Conservation (phyloP, 1,140 invertebrate genomes). For the Drosophila jambulina region DNA sequence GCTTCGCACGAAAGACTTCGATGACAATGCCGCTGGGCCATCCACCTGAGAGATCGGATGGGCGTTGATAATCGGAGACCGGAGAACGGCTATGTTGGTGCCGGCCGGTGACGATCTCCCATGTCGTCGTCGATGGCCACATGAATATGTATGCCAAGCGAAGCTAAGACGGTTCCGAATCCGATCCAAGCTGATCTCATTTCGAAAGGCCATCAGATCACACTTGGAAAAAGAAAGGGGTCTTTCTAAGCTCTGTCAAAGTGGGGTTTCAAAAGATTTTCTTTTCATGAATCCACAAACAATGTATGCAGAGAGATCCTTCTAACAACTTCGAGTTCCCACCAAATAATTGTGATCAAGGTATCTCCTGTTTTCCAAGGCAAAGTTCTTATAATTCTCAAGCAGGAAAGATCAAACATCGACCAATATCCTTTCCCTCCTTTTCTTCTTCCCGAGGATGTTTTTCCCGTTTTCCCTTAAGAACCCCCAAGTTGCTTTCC, state of each 20-base stretch:
- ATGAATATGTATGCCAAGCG: conserved; percentile 41
- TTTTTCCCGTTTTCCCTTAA: neutral
- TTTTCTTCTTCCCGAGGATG: no score
- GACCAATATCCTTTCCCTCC: neutral
- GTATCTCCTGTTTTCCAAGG: neutral
- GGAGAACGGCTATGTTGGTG: conserved; percentile 37
- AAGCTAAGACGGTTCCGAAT: conserved; percentile 23
- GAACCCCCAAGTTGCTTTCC: neutral
- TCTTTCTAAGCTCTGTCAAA: neutral
- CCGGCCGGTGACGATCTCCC: conserved; percentile 46
- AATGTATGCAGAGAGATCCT: neutral
- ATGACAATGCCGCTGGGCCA: conserved; percentile 36
- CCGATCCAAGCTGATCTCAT: conserved; percentile 37
- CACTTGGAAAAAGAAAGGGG: conserved; percentile 21
- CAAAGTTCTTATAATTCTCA: neutral
- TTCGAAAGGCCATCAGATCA: conserved; percentile 4
- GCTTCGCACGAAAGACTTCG: conserved; percentile 44
- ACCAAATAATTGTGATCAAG: neutral
- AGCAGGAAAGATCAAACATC: neutral
- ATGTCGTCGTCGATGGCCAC: conserved; percentile 34
- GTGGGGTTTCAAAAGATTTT: neutral
- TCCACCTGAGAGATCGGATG: conserved; percentile 42
- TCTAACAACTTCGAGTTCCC: neutral
- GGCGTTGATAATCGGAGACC: conserved; percentile 44
- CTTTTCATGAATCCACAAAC: neutral